phyloP scores from a whole-genome alignment of 2,113 vertebrate genomes.

The Nothoprocta perdicaria region DNA sequence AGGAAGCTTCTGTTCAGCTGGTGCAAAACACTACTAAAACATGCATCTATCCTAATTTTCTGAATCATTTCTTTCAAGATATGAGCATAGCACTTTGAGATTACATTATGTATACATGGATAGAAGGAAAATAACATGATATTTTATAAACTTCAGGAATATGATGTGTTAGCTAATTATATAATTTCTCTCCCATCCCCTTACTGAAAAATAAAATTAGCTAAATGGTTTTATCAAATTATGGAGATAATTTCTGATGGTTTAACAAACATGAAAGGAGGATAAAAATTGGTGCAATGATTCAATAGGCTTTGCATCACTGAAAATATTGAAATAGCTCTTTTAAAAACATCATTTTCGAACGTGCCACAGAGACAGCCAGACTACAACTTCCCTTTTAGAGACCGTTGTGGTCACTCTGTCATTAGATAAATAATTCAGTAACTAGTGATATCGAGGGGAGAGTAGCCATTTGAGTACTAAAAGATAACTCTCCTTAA shows the following conservation, averaged over 20 bases:
- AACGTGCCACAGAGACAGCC: not conserved
- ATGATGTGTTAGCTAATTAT: not conserved
- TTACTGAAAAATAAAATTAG: conserved; percentile 31
- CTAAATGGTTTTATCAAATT: not conserved
- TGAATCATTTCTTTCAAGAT: not conserved
- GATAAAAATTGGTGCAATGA: not conserved
- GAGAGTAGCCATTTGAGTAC: not conserved
- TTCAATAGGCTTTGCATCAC: not conserved
- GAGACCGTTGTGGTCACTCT: not conserved
- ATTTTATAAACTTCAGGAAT: not conserved
- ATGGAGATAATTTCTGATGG: not conserved
- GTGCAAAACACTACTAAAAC: not conserved
- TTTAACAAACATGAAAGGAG: not conserved
- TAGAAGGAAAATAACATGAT: not conserved
- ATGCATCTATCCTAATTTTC: not conserved
- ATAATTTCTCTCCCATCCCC: not conserved
- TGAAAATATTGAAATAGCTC: not conserved
- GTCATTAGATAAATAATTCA: conserved; percentile 41
- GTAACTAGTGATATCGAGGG: conserved; percentile 1
- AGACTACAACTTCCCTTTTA: not conserved
- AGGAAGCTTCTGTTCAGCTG: not conserved
- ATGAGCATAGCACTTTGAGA: not conserved
- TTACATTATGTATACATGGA: not conserved
- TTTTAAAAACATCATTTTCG: not conserved
- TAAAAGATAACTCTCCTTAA: not conserved